Percentiles rank a stretch among this genome's conserved stretches.
Conservation (phyloP, 2,888 invertebrate genomes). For the Meliscaeva auricollis region DNA sequence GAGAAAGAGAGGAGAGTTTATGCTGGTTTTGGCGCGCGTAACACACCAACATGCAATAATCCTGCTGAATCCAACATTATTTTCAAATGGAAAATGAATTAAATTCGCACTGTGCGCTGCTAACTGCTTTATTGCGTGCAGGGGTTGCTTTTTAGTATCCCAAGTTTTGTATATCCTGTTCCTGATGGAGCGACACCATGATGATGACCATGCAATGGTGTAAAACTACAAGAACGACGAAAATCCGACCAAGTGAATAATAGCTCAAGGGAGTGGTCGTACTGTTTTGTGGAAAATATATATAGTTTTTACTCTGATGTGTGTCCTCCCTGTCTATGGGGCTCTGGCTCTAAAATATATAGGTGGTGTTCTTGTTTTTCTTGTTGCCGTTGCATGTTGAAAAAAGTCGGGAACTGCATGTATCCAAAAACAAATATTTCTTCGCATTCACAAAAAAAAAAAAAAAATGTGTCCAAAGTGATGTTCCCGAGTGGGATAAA, state of each 20-base stretch:
- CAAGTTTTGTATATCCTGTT: slow-evolving; percentile 27
- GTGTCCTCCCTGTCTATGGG: background rate
- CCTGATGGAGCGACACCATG: slow-evolving; percentile 17
- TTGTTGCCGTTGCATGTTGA: slow-evolving; percentile 19
- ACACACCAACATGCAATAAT: slow-evolving; percentile 62
- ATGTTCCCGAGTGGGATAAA: slow-evolving; percentile 50
- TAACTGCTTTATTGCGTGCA: slow-evolving; percentile 71
- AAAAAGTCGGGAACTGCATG: slow-evolving; percentile 19
- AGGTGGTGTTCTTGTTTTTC: background rate
- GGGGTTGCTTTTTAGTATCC: slow-evolving; percentile 29
- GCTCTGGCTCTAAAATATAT: background rate
- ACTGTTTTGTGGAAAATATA: slow-evolving; percentile 20
- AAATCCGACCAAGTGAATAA: slow-evolving; percentile 59
- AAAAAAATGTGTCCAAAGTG: slow-evolving; percentile 35
- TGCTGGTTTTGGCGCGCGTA: slow-evolving; percentile 67
- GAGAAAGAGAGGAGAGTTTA: slow-evolving; percentile 31
- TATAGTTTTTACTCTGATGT: slow-evolving; percentile 23
- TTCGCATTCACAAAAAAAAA: slow-evolving; percentile 2
- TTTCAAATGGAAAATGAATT: slow-evolving; percentile 49
- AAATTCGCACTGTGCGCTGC: slow-evolving; percentile 47
- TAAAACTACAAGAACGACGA: slow-evolving; percentile 45
- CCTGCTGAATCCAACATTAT: slow-evolving; percentile 11
- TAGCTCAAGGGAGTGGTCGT: slow-evolving; percentile 56
- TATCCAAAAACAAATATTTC: slow-evolving; percentile 7
- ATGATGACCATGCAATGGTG: slow-evolving; percentile 1